Evolutionary conservation across 2,113 vertebrate species (phyloP).

Genomic region (Bufo bufo): DNA sequence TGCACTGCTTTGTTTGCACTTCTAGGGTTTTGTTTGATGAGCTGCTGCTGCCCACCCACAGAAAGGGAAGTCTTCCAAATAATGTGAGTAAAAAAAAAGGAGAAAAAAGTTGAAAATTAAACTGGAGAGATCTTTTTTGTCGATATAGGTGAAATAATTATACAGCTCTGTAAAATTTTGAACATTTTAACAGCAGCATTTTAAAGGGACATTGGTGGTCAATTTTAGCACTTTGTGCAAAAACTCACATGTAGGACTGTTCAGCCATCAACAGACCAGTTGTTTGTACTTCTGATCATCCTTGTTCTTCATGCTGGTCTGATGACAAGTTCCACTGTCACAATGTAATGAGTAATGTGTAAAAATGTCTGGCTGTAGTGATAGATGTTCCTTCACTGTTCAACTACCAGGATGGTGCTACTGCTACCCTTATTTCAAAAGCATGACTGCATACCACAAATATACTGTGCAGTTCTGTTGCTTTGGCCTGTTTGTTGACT

Average conservation of each 20-base stretch:
- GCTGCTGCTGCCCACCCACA: too few relatives aligned
- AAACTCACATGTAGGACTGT: background rate
- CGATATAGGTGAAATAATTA: too few relatives aligned
- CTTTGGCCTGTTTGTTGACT: background rate
- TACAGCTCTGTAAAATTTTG: too few relatives aligned
- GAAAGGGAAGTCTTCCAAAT: too few relatives aligned
- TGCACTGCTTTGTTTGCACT: too few relatives aligned
- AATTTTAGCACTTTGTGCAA: too few relatives aligned
- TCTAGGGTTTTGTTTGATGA: too few relatives aligned
- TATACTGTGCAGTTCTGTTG: background rate
- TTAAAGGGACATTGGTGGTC: too few relatives aligned
- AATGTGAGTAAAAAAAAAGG: too few relatives aligned
- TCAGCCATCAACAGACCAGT: background rate
- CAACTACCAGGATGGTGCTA: background rate
- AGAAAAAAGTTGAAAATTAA: too few relatives aligned
- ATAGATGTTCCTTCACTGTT: background rate
- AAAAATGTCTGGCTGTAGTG: background rate
- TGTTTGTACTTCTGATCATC: background rate
- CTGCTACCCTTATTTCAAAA: background rate
- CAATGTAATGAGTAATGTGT: background rate
- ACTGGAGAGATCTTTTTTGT: too few relatives aligned
- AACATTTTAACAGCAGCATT: too few relatives aligned
- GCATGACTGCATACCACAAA: background rate
- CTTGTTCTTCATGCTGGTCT: background rate
- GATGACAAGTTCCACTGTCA: background rate